Evolutionary conservation across 2,888 invertebrate species (phyloP), one percentile per base, ranked within the genome.

Genomic region (Lissonota sp.): DNA sequence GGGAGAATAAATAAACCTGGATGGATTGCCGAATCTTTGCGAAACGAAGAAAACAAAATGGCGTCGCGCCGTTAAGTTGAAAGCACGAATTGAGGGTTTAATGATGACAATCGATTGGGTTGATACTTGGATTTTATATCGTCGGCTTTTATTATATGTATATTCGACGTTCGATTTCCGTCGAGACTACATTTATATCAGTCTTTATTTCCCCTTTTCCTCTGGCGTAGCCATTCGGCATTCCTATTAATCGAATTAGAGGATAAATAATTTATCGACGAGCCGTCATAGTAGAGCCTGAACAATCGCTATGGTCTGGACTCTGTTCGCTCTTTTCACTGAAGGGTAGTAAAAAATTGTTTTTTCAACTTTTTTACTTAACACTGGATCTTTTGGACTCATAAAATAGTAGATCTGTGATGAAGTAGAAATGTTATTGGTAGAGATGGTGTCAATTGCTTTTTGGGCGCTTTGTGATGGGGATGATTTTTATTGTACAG

Each of bases 251-350:
- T 77, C 64, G 77, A 77, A 71, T 71, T 60, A 71, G 8, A 64
- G 77, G 46, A 58, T 77, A 66, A 79, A 79, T 63, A 44, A 69
- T 73, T 79, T 62, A 74, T 69, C 74, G 63, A 62, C 60, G 53
- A 67, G 67, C 55, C 55, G 69, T 63, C 73, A n/a, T n/a, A 60
- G 49, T 26, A n/a, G 14, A 44, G 40, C 51, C 57, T 16, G 70
- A 55, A 49, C 44, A 14, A 37, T 46, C 55, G 55, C 49, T 37
- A n/a, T n/a, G 40, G 60, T 16, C 5, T 26, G 26, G 26, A 26
- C 26, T 26, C 26, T 26, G 26, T 26, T 3, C 26, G 26, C 26
- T 26, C 26, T 26, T 26, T 26, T 26, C 3, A 26, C 26, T 26
- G 1, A 26, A 26, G 26, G 26, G 26, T 26, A 26, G 26, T 26